phyloP scores from a whole-genome alignment of 92 coral and sea anemone species.

The Hydrozoanthus gracilis region DNA sequence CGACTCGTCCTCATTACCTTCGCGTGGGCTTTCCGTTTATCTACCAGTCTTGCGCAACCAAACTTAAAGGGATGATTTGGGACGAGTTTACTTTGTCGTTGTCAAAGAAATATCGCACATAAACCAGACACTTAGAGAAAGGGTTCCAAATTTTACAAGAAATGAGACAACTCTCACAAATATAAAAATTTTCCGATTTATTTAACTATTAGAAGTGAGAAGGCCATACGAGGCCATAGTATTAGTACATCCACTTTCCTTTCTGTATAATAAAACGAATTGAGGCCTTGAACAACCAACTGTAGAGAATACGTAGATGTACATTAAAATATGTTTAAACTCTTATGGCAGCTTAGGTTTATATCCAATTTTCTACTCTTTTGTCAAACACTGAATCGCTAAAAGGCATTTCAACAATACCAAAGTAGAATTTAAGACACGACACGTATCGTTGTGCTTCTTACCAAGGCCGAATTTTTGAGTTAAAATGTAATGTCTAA shows the following conservation, averaged over 20 bases:
- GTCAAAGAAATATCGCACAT: too few relatives aligned
- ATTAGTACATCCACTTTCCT: background rate
- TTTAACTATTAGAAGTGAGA: background rate
- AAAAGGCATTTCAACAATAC: background rate
- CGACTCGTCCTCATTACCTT: too few relatives aligned
- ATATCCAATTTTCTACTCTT: background rate
- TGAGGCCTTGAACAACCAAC: background rate
- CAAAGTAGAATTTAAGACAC: background rate
- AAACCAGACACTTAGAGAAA: too few relatives aligned
- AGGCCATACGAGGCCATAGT: too few relatives aligned
- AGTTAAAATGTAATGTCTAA: background rate
- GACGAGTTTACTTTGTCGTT: too few relatives aligned
- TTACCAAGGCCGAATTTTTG: background rate
- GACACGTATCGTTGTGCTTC: background rate
- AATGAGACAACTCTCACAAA: background rate
- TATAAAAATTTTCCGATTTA: slow-evolving; percentile 5
- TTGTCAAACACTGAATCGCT: background rate
- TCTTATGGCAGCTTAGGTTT: background rate
- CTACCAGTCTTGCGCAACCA: too few relatives aligned
- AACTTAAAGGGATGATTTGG: too few relatives aligned
- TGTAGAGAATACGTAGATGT: too few relatives aligned
- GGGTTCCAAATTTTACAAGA: too few relatives aligned
- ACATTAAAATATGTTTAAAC: background rate
- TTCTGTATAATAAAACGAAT: background rate
- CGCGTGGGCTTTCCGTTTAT: too few relatives aligned